These are phyloP conservation scores for Dinomys branickii DNA, from an alignment of 2,113 vertebrate species.

Conservation along the genomic window DNA sequence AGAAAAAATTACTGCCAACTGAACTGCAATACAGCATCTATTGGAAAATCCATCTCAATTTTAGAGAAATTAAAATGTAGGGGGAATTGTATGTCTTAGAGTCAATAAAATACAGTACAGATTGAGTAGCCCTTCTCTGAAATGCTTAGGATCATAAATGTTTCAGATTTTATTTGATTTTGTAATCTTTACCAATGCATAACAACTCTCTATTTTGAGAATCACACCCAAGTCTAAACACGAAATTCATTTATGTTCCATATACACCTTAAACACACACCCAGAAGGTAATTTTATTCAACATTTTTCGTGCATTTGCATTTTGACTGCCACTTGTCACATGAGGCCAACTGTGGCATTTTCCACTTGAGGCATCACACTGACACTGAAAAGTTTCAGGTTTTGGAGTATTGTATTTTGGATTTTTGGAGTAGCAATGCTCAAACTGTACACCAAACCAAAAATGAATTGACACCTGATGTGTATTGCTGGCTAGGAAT, in stretches of 20 bases:
- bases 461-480: background rate
- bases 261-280: background rate
- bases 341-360: background rate
- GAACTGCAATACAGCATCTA: background rate
- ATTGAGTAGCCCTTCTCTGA: background rate
- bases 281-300: background rate
- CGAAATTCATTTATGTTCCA: background rate
- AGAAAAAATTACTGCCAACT: constrained; percentile 6
- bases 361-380: background rate
- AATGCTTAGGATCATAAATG: background rate
- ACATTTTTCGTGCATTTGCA: background rate
- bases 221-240: background rate
- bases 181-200: background rate
- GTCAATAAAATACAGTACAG: background rate
- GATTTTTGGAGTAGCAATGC: background rate
- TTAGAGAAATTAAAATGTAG: background rate
- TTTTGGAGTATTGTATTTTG: background rate
- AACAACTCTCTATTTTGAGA: background rate
- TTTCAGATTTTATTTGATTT: background rate
- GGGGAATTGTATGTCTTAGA: background rate
- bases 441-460: background rate
- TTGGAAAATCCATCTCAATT: background rate
- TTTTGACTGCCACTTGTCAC: background rate
- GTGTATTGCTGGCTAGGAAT: background rate
- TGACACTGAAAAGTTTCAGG: background rate